Evolutionary conservation across 2,888 invertebrate species (phyloP).

Genomic region (Coelopa pilipes): DNA sequence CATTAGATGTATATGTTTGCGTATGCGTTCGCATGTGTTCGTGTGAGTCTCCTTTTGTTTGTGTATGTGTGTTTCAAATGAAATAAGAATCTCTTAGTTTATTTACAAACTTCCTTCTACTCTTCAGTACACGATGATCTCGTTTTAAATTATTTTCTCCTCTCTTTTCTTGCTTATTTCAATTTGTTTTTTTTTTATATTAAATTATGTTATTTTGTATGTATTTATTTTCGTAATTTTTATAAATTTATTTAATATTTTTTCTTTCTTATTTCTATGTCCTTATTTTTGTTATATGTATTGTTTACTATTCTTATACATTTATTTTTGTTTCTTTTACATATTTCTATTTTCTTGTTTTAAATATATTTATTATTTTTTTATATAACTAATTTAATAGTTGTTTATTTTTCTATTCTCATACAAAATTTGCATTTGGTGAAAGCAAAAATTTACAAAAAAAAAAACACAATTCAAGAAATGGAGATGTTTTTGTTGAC

Average conservation of each 20-base stretch:
- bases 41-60: background rate
- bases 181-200: background rate
- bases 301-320: constrained; percentile 29
- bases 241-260: background rate
- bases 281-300: constrained; percentile 42
- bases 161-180: constrained; percentile 13
- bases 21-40: background rate
- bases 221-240: background rate
- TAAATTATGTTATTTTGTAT: background rate
- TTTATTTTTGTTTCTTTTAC: background rate
- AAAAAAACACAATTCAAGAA: background rate
- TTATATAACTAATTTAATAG: background rate
- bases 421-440: too few species aligned
- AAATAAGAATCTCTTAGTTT: background rate
- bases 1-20: background rate
- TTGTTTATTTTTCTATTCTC: background rate
- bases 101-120: constrained; percentile 18
- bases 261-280: background rate
- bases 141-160: background rate
- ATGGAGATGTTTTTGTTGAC: too few species aligned
- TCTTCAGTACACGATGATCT: background rate
- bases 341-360: background rate
- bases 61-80: background rate
- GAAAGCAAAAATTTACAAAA: background rate
- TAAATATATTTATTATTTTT: background rate